Evolutionary conservation across 2,797 vertebrate species (phyloP), one percentile per base, ranked within the genome.

Genomic region (Ataeniobius toweri): DNA sequence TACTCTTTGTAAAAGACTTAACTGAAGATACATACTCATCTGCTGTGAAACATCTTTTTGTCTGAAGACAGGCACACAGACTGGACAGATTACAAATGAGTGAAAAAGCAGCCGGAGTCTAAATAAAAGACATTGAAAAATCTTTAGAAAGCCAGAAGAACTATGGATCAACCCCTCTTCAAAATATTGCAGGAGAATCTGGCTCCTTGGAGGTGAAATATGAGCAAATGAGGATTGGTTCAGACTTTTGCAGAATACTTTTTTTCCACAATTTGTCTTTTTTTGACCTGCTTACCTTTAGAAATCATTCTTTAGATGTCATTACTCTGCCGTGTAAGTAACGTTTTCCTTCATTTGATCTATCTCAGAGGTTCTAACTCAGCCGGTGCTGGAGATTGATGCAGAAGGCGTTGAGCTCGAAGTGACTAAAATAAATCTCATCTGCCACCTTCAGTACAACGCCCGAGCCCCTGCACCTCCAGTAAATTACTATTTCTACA

Each of bases 401-500:
- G 0, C 28, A 0, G 1, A 24, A 2, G 0, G 6, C 3, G 0
- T 22, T 1, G 3, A 18, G 24, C 44, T 26, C 0, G 7, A 4
- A n/a, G 1, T 0, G 0, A 31, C 59, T 0, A 46, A 1, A 9
- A 83, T 95, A 72, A 86, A 59, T 39, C 88, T 96, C 65, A 72
- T 31, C 36, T 96, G 94, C 78, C 65, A 74, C 1, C 12, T 88
- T 3, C 76, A 93, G 68, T 91, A 95, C 73, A 91, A 92, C 8
- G 67, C 72, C 50, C 86, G 1, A 5, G 73, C 74, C 24, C 83
- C 88, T 13, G 89, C 80, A 3, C 87, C 90, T 56, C 78, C 72
- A 0, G 0, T 94, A 13, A 18, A 84, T 36, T 94, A 89, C 90
- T 91, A 86, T 80, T 95, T 91, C 91, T 87, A 93, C 73, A 91